Evolutionary conservation across 2,888 invertebrate genomes (phyloP), one percentile per base, ranked within the genome.

Genomic region (Drosophila histrio): DNA sequence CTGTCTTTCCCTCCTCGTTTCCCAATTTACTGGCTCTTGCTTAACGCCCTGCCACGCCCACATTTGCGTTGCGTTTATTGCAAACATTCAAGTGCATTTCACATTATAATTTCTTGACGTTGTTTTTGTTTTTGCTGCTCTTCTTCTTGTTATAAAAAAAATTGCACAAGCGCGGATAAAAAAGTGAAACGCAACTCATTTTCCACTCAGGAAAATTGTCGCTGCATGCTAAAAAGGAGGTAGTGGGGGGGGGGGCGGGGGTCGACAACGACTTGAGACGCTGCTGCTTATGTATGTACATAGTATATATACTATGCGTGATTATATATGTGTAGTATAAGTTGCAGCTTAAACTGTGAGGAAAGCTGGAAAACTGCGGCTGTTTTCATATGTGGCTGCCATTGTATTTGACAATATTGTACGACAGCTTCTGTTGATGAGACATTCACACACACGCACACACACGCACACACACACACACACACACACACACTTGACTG

Each of bases 141-240:
- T 43, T 26, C 38, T 44, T 63, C 38, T 60, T 78, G 39, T 58
- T 72, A 53, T 56, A 52, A 77, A 62, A 68, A 79, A 60, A 73
- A 77, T 52, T 66, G 58, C 84, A 71, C 60, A 17, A 66, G 70
- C 65, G 34, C 24, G 26, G 4, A 21, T 21, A 15, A 22, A 49
- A 53, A 79, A 80, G 65, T 49, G 65, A 44, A 77, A 65, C 49
- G 72, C 72, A 79, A 65, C 82, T 67, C 76, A 71, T 76, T 85
- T 87, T 68, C 79, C 59, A 81, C 85, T 84, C 76, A 62, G 66
- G 68, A 57, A 82, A 87, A 87, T 85, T 84, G 82, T 84, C 78
- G 67, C 69, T 67, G 72, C 72, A 52, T 72, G 59, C 67, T 71
- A 60, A 54, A 65, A 64, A 28, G n/a, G n/a, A 28, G 26, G 1